These are phyloP conservation scores for Promerops cafer DNA, from an alignment of 2,113 vertebrate species.

Conservation along the genomic window DNA sequence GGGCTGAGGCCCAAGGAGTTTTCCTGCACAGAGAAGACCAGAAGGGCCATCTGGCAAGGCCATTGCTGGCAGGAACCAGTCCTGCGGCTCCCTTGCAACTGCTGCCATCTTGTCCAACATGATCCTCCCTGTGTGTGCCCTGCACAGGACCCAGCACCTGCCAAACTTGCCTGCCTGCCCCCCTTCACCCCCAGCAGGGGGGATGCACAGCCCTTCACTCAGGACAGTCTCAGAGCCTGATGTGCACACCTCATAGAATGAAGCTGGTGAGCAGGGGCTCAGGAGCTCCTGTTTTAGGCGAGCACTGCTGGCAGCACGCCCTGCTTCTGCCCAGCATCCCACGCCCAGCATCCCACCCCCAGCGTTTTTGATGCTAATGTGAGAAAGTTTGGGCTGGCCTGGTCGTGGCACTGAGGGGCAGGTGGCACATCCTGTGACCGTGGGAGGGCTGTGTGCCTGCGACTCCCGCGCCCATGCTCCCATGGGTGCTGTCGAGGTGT, in stretches of 20 bases:
- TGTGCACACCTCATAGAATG: background rate
- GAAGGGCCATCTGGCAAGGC: background rate
- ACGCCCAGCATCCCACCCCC: background rate
- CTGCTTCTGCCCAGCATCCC: background rate
- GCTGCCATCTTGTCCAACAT: background rate
- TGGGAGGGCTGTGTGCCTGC: background rate
- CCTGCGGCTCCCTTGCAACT: background rate
- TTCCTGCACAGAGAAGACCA: background rate
- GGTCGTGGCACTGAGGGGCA: accelerated
- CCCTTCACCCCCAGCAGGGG: background rate
- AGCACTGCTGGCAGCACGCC: background rate
- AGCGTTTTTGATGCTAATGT: background rate
- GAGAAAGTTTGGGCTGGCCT: background rate
- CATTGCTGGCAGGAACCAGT: background rate
- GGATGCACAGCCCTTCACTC: background rate
- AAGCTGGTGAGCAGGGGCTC: background rate
- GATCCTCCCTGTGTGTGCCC: background rate
- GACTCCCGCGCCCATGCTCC: background rate
- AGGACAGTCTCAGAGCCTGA: background rate
- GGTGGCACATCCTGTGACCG: background rate
- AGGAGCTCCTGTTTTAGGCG: background rate
- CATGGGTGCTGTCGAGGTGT: accelerated
- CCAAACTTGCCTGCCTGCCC: background rate
- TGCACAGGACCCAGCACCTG: background rate
- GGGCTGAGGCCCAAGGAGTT: background rate